Percentiles rank a stretch among this genome's conserved stretches.
phyloP scores from a whole-genome alignment of 2,113 vertebrate species.

The Coptodon rendalli region DNA sequence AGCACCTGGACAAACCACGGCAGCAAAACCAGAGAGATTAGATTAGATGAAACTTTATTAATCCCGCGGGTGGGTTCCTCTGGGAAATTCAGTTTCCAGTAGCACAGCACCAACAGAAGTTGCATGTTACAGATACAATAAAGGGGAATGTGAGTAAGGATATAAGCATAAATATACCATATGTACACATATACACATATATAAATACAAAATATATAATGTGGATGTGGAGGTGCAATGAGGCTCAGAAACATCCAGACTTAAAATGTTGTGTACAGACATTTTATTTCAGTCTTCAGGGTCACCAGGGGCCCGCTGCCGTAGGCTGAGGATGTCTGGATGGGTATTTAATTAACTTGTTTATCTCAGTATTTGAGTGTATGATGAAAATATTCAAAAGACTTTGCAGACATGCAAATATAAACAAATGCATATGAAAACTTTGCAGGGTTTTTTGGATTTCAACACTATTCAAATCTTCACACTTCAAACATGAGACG shows the following conservation, averaged over 20 bases:
- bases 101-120: neutral
- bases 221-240: neutral
- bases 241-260: neutral
- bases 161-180: neutral
- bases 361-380: fast-evolving
- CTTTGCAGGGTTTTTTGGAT: neutral
- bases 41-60: neutral
- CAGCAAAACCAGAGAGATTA: neutral
- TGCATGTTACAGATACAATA: neutral
- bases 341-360: neutral
- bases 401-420: neutral
- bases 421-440: neutral
- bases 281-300: neutral
- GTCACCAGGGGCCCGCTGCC: fast-evolving
- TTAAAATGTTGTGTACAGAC: fast-evolving
- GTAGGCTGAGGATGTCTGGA: neutral
- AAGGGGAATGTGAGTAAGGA: neutral
- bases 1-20: neutral
- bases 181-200: neutral
- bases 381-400: neutral
- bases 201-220: neutral
- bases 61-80: neutral
- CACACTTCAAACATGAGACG: neutral
- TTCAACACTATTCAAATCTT: neutral
- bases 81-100: neutral